Percentiles rank a stretch among this genome's conserved stretches.
These are phyloP conservation scores for Tubulanus polymorphus DNA, from an alignment of 2,888 invertebrate genomes.

Conservation along the genomic window DNA sequence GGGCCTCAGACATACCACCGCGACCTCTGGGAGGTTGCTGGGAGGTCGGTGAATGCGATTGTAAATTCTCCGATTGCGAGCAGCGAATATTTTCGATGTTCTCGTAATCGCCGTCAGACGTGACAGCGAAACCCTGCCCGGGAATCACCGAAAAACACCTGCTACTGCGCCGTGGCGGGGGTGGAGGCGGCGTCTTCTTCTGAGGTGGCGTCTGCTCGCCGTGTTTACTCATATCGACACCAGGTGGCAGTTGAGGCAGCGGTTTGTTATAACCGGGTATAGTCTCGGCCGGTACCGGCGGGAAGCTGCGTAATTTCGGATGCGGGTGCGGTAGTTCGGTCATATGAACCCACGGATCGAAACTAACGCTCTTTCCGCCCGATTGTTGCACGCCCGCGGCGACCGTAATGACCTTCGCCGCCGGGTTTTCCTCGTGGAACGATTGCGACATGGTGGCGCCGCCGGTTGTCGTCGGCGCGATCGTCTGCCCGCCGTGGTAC, in stretches of 20 bases:
- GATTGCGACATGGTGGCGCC: too few relatives aligned
- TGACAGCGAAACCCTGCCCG: constrained; percentile 21
- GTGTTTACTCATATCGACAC: too few relatives aligned
- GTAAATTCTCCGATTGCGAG: not conserved
- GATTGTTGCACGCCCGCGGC: too few relatives aligned
- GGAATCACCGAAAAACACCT: constrained; percentile 15
- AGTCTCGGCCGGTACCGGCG: not conserved
- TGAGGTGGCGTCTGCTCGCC: constrained; percentile 32
- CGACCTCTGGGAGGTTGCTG: not conserved
- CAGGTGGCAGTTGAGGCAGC: constrained; percentile 33
- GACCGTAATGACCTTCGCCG: too few relatives aligned
- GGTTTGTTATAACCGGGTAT: constrained; percentile 24
- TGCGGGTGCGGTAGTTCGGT: not conserved
- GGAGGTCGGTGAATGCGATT: not conserved
- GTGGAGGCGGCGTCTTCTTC: constrained; percentile 47
- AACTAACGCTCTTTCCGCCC: not conserved
- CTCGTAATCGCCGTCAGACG: constrained; percentile 18
- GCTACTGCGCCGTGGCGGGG: constrained; percentile 44
- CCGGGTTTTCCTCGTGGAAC: too few relatives aligned
- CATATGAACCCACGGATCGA: constrained; percentile 1
- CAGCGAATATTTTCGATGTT: constrained; percentile 3
- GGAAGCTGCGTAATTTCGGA: not conserved
- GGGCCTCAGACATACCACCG: too few relatives aligned
- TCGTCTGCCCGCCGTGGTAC: too few relatives aligned
- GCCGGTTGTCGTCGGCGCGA: too few relatives aligned